These are phyloP conservation scores for Neodiprion fabricii DNA, from an alignment of 1,140 invertebrate species.

Conservation along the genomic window DNA sequence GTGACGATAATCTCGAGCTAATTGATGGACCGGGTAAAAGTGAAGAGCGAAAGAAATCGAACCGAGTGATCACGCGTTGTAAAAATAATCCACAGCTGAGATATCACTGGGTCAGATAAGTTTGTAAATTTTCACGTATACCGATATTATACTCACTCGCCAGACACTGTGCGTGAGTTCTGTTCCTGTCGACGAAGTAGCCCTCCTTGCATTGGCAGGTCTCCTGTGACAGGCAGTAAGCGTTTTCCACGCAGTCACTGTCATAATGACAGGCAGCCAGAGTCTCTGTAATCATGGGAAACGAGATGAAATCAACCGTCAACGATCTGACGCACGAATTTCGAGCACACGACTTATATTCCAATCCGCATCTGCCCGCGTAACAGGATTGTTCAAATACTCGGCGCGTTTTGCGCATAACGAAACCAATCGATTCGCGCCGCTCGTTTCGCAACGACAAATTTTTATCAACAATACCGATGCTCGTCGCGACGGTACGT, in stretches of 20 bases:
- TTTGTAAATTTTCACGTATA: not conserved
- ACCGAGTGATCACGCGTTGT: not conserved
- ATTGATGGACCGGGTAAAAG: no score
- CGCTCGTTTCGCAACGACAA: no score
- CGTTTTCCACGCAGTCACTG: slow-evolving; percentile 43
- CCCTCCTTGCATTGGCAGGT: slow-evolving; percentile 42
- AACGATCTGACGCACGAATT: not conserved
- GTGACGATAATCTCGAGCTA: no score
- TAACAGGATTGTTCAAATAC: no score
- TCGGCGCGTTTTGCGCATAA: no score
- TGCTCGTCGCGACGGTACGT: no score
- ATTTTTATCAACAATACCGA: no score
- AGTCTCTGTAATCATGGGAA: slow-evolving; percentile 34
- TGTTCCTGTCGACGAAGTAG: slow-evolving; percentile 39
- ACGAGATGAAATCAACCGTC: slow-evolving; percentile 20
- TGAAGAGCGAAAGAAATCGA: not conserved
- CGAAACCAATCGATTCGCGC: no score
- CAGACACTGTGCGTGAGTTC: slow-evolving; percentile 39
- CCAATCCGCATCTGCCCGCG: no score
- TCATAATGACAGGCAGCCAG: slow-evolving; percentile 40
- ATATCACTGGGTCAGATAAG: not conserved
- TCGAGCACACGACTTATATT: no score
- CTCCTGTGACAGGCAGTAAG: slow-evolving; percentile 39
- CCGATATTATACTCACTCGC: slow-evolving; percentile 32
- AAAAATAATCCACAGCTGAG: not conserved